These are phyloP conservation scores for Papio anubis DNA, from an alignment of 2,113 vertebrate genomes.

Conservation along the genomic window DNA sequence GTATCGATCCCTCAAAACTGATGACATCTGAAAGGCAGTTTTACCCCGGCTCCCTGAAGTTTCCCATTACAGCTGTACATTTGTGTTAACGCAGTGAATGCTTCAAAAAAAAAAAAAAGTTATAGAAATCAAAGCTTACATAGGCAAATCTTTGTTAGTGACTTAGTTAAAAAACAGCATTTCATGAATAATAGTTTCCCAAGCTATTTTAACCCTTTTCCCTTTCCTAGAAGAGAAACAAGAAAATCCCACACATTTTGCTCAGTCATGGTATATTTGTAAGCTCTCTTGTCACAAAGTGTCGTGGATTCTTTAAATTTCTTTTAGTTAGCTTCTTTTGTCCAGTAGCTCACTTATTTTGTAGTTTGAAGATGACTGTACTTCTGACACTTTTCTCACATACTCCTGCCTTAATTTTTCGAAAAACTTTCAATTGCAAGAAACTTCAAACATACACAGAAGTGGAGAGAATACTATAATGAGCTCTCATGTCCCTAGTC, in stretches of 20 bases:
- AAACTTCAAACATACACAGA: neutral
- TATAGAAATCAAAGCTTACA: neutral
- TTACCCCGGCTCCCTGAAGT: neutral
- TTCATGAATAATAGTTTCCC: neutral
- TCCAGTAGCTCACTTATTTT: neutral
- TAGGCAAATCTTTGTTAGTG: conserved; percentile 16
- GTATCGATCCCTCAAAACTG: neutral
- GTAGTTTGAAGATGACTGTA: neutral
- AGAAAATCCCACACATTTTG: neutral
- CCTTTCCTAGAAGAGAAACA: neutral
- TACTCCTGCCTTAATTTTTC: neutral
- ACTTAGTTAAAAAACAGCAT: neutral
- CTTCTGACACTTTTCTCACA: neutral
- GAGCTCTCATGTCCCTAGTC: neutral
- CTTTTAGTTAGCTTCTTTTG: neutral
- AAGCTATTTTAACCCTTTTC: neutral
- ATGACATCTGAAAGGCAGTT: neutral
- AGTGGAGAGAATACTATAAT: neutral
- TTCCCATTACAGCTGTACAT: neutral
- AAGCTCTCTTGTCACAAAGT: neutral
- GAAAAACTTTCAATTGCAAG: neutral
- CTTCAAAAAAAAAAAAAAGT: neutral
- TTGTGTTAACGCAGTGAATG: neutral
- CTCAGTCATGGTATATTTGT: neutral
- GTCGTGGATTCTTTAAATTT: neutral